Percentiles rank a stretch among this genome's conserved stretches.
These are phyloP conservation scores for Byasa hedistus DNA, from an alignment of 2,888 invertebrate species.

Conservation along the genomic window DNA sequence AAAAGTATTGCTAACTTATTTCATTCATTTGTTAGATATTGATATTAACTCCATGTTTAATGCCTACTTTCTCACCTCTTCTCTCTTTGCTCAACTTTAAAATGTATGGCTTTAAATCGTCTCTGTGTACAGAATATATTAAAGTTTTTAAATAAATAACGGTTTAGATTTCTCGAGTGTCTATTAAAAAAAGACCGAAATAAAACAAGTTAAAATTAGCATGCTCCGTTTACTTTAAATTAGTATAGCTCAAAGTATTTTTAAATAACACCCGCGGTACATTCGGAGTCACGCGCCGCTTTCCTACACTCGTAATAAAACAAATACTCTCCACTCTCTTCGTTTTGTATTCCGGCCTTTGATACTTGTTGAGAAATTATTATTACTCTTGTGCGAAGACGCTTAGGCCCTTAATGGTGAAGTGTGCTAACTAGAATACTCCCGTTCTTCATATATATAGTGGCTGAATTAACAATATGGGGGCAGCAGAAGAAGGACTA, in stretches of 20 bases:
- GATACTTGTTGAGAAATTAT: slow-evolving; percentile 8
- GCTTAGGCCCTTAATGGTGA: no score
- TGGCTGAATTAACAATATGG: no score
- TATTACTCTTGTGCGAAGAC: not conserved
- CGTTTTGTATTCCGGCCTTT: slow-evolving; percentile 5
- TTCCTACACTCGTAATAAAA: slow-evolving; percentile 15
- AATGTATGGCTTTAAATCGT: no score
- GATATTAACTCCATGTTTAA: no score
- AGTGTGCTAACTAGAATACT: no score
- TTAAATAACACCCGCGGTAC: slow-evolving; percentile 19
- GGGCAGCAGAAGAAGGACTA: no score
- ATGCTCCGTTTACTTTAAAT: slow-evolving; percentile 15
- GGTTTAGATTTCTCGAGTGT: not conserved
- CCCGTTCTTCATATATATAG: no score
- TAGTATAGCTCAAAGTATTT: slow-evolving; percentile 10
- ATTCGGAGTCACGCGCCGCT: slow-evolving; percentile 24
- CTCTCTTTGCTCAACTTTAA: no score
- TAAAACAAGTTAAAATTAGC: slow-evolving; percentile 1
- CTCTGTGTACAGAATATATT: no score
- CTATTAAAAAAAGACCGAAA: not conserved
- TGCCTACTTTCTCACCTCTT: no score
- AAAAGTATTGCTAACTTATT: no score
- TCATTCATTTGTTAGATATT: no score
- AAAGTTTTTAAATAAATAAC: not conserved
- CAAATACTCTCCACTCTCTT: slow-evolving; percentile 16